These are phyloP conservation scores for Leptatherina wallacei DNA, from an alignment of 2,797 vertebrate genomes.

Conservation along the genomic window DNA sequence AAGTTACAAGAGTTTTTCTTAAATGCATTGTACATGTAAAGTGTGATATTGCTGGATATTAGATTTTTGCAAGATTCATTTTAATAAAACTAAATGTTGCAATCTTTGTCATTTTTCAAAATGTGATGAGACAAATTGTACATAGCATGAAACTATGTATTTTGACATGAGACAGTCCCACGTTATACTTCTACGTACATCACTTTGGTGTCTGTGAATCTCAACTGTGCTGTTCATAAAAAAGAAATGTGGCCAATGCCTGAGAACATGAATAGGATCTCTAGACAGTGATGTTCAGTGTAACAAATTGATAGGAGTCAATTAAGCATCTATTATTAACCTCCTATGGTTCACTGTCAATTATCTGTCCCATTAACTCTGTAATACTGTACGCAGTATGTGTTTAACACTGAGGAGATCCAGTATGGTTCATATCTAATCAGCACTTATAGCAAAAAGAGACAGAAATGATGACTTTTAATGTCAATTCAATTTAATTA, in stretches of 20 bases:
- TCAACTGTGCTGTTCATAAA: conserved; percentile 44
- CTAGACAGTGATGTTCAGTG: conserved; percentile 72
- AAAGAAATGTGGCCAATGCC: conserved; percentile 44
- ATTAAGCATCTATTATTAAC: conserved; percentile 87
- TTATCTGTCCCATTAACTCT: conserved; percentile 89
- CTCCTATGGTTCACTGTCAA: conserved; percentile 86
- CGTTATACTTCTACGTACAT: neutral
- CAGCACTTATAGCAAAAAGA: conserved; percentile 67
- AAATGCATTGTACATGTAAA: neutral
- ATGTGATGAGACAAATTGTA: neutral
- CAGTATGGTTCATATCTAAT: conserved; percentile 77
- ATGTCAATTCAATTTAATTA: conserved; percentile 81
- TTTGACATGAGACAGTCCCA: conserved; percentile 6
- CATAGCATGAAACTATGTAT: neutral
- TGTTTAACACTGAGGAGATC: conserved; percentile 80
- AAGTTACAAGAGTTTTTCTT: neutral
- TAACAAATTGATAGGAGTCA: conserved; percentile 85
- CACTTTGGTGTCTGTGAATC: conserved; percentile 29
- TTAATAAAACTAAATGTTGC: neutral
- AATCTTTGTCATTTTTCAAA: neutral
- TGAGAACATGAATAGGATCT: conserved; percentile 60
- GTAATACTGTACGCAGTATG: conserved; percentile 83
- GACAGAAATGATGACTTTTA: conserved; percentile 78
- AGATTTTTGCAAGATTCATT: neutral
- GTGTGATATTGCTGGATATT: neutral